Base-by-base conservation (phyloP, 2,888 invertebrate species). In the Synergus laeviventris region DNA sequence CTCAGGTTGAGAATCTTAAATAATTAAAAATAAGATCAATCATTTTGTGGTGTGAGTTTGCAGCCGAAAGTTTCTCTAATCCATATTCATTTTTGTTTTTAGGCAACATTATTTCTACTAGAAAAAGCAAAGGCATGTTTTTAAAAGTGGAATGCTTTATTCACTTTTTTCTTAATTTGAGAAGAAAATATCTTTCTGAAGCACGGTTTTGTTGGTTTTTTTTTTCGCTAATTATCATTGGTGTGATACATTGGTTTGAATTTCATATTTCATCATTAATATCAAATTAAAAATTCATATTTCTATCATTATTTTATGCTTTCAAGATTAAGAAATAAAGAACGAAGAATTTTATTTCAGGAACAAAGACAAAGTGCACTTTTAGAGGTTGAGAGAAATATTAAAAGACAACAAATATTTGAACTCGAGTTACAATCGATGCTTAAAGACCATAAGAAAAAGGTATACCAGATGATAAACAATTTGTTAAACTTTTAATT, bases 371-470 rank as follows among this genome's bases (percentile, higher is more conserved):
- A 92, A 84, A 91, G 91, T 86, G 92, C 93, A 78, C 91, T 93
- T 83, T 85, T 93, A 78, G 92, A 92, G 84, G 91, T 93, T 60
- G 95, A 95, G 86, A 93, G 92, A 85, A 93, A 94, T 83, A 94
- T 95, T 84, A 93, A 94, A 83, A 90, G 93, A 77, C 92, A 94
- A 77, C 92, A 94, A 81, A 92, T 93, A 84, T 93, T 94, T 89
- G 95, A 95, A 90, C 91, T 93, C 56, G 93, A 93, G 89, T 89
- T 94, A 81, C 94, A 95, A 78, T 93, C 92, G 85, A 92, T 93
- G 70, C 92, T 94, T 77, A 94, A 94, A 91, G 90, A 92, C 77
- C 94, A 94, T 86, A 93, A 93, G 87, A 93, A 94, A 86, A 94
- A 93, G 90, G 93, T 94, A 85, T 64, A 64, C n/a, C 74, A 39